These are phyloP conservation scores for Phenganax subtilis DNA, from an alignment of 92 coral and sea anemone genomes.

Conservation along the genomic window DNA sequence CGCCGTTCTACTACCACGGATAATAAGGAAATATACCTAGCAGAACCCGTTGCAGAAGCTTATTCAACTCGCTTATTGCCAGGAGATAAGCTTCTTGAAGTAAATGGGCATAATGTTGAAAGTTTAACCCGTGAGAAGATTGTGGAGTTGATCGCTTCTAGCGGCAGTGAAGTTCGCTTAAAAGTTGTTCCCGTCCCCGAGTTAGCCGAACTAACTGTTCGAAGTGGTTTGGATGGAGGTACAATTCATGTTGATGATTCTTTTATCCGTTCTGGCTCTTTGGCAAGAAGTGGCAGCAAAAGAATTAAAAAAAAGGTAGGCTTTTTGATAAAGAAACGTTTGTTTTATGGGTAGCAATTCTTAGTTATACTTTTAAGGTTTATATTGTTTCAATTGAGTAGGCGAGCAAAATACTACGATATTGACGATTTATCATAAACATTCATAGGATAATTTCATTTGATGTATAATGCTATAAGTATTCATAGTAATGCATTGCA, in stretches of 20 bases:
- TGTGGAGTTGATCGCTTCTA: conserved; percentile 84
- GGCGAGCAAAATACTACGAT: neutral
- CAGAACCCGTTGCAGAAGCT: conserved; percentile 82
- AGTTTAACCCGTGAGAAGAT: conserved; percentile 79
- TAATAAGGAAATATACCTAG: conserved; percentile 70
- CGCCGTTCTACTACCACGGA: conserved; percentile 64
- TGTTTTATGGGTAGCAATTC: neutral
- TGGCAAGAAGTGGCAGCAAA: conserved; percentile 94
- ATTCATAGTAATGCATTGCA: too few species aligned
- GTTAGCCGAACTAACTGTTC: conserved; percentile 82
- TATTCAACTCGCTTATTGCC: conserved; percentile 68
- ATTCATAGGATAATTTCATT: too few species aligned
- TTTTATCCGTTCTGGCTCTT: conserved; percentile 80
- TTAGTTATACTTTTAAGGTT: neutral
- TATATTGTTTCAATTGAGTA: neutral
- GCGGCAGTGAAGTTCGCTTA: conserved; percentile 83
- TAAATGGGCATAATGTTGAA: conserved; percentile 82
- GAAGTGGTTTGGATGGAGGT: conserved; percentile 92
- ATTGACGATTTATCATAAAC: too few species aligned
- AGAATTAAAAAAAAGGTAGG: conserved; percentile 90
- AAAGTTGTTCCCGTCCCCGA: conserved; percentile 95
- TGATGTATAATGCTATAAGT: too few species aligned
- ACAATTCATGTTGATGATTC: conserved; percentile 85
- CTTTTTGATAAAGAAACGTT: too few species aligned
- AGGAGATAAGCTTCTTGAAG: conserved; percentile 90